phyloP scores from a whole-genome alignment of 2,888 invertebrate genomes.

The Taphrorychus bicolor region DNA sequence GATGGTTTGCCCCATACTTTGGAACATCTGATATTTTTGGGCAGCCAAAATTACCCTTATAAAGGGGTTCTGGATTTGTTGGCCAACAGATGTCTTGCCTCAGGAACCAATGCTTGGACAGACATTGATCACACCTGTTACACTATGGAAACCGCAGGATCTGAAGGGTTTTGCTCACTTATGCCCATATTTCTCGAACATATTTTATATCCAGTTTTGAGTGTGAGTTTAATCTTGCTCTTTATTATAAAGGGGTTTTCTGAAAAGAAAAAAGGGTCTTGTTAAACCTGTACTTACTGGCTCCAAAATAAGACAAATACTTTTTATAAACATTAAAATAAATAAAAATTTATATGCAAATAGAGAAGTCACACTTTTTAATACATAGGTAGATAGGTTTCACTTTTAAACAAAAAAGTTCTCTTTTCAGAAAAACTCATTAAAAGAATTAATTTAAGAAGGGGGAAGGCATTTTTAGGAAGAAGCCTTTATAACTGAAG shows the following conservation, averaged over 20 bases:
- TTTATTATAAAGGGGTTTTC: not conserved
- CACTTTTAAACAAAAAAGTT: too few species aligned
- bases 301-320: too few species aligned
- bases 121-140: conserved; percentile 89
- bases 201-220: conserved; percentile 82
- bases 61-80: conserved; percentile 88
- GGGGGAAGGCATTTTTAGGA: conserved; percentile 62
- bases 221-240: conserved; percentile 64
- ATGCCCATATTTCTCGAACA: conserved; percentile 92
- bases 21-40: conserved; percentile 91
- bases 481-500: conserved; percentile 85
- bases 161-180: conserved; percentile 86
- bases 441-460: not conserved
- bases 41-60: conserved; percentile 88
- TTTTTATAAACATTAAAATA: too few species aligned
- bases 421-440: too few species aligned
- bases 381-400: too few species aligned
- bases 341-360: too few species aligned
- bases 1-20: conserved; percentile 93
- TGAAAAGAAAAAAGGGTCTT: too few species aligned
- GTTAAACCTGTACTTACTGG: too few species aligned
- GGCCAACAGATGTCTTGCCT: conserved; percentile 88
- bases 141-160: conserved; percentile 86
- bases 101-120: conserved; percentile 93
- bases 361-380: too few species aligned